Evolutionary conservation across 2,888 invertebrate genomes (phyloP).

Genomic region (Hydroisotoma schaefferi): DNA sequence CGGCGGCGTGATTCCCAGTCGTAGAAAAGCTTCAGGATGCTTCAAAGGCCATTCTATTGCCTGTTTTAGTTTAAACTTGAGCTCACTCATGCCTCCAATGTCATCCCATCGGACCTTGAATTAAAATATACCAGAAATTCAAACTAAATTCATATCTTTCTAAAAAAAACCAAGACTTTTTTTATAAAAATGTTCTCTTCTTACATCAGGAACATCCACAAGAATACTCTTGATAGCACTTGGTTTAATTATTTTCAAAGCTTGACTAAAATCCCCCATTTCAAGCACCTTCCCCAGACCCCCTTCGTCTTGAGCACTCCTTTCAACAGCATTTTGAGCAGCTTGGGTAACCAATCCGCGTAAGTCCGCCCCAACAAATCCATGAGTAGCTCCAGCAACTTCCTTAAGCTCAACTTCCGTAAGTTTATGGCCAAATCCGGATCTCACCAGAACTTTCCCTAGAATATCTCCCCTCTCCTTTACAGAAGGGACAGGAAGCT

Average conservation of each 20-base stretch:
- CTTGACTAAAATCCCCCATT: slow-evolving; percentile 61
- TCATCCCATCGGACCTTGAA: slow-evolving; percentile 73
- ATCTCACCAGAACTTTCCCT: slow-evolving; percentile 57
- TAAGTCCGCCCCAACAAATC: slow-evolving; percentile 86
- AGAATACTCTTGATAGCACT: slow-evolving; percentile 87
- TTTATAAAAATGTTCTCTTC: slow-evolving; percentile 14
- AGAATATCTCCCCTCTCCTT: slow-evolving; percentile 66
- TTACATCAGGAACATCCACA: slow-evolving; percentile 80
- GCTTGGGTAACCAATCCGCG: slow-evolving; percentile 73
- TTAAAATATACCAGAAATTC: background rate
- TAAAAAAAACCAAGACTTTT: too few species aligned
- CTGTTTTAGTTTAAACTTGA: slow-evolving; percentile 81
- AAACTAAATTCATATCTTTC: background rate
- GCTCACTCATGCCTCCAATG: slow-evolving; percentile 83
- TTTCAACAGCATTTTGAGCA: slow-evolving; percentile 59
- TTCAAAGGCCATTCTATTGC: slow-evolving; percentile 92
- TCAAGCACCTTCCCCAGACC: slow-evolving; percentile 44
- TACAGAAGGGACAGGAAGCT: slow-evolving; percentile 71
- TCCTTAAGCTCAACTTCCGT: slow-evolving; percentile 48
- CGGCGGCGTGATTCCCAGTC: slow-evolving; percentile 80
- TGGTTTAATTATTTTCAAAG: slow-evolving; percentile 70
- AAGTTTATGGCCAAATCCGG: background rate
- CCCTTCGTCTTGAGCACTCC: slow-evolving; percentile 33
- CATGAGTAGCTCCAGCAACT: slow-evolving; percentile 73
- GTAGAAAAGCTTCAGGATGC: slow-evolving; percentile 73